Evolutionary conservation across 1,140 invertebrate genomes (phyloP), one percentile per base, ranked within the genome.

Genomic region (Rhagoletis zephyria): DNA sequence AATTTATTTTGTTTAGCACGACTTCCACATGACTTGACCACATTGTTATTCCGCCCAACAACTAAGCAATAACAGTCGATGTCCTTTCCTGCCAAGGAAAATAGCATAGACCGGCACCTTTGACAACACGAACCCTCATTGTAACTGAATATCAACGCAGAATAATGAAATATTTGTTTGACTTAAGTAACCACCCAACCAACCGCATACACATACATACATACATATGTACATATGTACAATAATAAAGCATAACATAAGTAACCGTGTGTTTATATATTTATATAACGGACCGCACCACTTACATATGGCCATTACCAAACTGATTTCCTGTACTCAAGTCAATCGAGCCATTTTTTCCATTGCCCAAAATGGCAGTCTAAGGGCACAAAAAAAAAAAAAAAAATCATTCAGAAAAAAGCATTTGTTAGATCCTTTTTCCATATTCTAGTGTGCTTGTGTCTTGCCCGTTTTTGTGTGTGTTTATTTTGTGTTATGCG

Each of bases 291-390:
- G 30, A 30, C 30, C 51, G 51, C 10, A 51, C 2, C 9, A 70
- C 65, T 42, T 10, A 30, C 70, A 48, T 16, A 51, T 2, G 7
- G n/a, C 51, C 48, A 81, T 81, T 81, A 7, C 48, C n/a, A 5
- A 59, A 81, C 74, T 81, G 74, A 91, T 91, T 91, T 91, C 91
- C 91, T 91, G 90, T 90, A 45, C 14, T 63, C 63, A 19, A 63
- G 48, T 86, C 64, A 86, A 86, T 86, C 56, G 16, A 86, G 42
- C 2, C 1, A 40, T 12, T 60, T 86, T 65, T 48, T 74, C 67
- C 67, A 16, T 30, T 30, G 30, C 42, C 42, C 10, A 12, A 30
- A 67, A 12, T 40, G 64, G 7, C 30, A 10, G 3, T 56, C 10
- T 7, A 2, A 56, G 51, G 51, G 10, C 51, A 56, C 0, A 56